Evolutionary conservation across 2,113 vertebrate species (phyloP), one percentile per base, ranked within the genome.

Genomic region (Melanotaenia duboulayi): DNA sequence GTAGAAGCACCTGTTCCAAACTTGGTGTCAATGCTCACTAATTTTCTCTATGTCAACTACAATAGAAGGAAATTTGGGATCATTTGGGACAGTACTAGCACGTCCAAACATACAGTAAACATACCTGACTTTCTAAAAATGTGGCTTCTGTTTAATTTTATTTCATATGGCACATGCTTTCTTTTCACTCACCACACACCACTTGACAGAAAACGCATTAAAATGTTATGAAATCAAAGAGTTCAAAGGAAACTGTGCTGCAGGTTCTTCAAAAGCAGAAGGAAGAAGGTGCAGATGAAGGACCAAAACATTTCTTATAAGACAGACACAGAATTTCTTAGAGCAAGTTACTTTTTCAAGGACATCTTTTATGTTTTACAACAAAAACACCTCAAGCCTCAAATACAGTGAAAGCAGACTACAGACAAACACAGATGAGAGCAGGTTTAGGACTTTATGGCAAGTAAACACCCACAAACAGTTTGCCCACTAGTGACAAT

Each of bases 331-430:
- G 49, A 70, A 63, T 25, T 65, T 65, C 57, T 71, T n/a, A 11
- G 19, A 49, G 50, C 42, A 55, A 58, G 48, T 17, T 28, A 65
- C 51, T 48, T 62, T 81, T 78, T 76, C 58, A 80, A 61, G 46
- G 58, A 44, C 67, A 66, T 11, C 22, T 71, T 61, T 49, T 57
- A 54, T 57, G 71, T 71, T 75, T 60, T 46, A 74, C 66, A 50
- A 11, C 52, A 19, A 46, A 76, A 83, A 56, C 52, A 74, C 63
- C 28, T 54, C 44, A 65, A 71, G 70, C 60, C 23, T 67, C 39
- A 67, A 52, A 74, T 42, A 78, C 40, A 70, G 59, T 75, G 68
- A 83, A 84, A 92, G 84, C 81, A 78, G 83, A 68, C 35, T 71
- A 80, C 72, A 74, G 79, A 84, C 73, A 80, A 68, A 83, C 12